Evolutionary conservation across 2,888 invertebrate genomes (phyloP).

Genomic region (Drosophila paranaensis): DNA sequence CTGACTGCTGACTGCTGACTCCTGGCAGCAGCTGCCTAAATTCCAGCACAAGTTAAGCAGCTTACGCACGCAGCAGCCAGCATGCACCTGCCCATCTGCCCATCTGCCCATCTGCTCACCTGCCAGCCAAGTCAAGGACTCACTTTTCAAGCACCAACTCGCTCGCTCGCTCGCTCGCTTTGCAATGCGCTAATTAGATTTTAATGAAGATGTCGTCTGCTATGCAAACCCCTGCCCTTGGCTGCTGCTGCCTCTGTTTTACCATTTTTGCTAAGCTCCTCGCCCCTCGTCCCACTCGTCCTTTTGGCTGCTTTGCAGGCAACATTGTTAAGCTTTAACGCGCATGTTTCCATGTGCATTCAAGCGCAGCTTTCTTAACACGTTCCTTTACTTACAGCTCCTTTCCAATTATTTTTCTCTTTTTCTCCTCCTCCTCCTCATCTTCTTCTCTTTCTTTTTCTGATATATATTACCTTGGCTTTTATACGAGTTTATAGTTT

Average conservation of each 20-base stretch:
- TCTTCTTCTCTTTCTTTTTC: neutral
- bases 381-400: conserved; percentile 17
- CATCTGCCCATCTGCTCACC: conserved; percentile 30
- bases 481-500: conserved; percentile 16
- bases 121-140: conserved; percentile 39
- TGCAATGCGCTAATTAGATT: conserved; percentile 83
- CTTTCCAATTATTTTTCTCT: neutral
- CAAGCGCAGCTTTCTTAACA: conserved; percentile 52
- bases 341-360: conserved; percentile 64
- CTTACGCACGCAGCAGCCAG: conserved; percentile 62
- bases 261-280: neutral
- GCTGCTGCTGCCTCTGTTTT: neutral
- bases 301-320: conserved; percentile 26
- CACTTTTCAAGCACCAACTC: conserved; percentile 28
- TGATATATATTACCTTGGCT: conserved; percentile 1
- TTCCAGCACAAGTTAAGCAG: conserved; percentile 74
- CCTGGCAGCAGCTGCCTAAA: conserved; percentile 50
- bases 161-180: conserved; percentile 18
- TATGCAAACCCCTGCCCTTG: conserved; percentile 10
- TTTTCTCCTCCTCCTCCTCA: neutral
- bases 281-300: neutral
- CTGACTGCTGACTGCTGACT: conserved; percentile 37
- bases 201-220: conserved; percentile 82
- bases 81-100: conserved; percentile 18
- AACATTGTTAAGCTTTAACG: conserved; percentile 64